These are phyloP conservation scores for Halcyon badia DNA, from an alignment of 2,797 vertebrate genomes.

Conservation along the genomic window DNA sequence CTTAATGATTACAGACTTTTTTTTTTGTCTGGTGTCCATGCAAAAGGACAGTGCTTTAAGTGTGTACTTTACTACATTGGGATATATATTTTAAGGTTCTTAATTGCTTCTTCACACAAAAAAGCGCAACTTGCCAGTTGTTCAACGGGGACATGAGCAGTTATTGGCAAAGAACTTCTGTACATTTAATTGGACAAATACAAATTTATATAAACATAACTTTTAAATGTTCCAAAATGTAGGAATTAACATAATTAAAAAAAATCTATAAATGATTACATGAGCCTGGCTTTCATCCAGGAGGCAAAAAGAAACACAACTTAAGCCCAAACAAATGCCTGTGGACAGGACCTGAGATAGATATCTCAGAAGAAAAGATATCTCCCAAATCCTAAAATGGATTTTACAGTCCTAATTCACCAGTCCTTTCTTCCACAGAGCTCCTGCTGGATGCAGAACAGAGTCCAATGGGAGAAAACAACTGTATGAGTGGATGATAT, in stretches of 20 bases:
- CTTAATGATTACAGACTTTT: not conserved
- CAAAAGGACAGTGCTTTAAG: not conserved
- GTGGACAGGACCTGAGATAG: not conserved
- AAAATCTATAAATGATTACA: not conserved
- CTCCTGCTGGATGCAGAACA: not conserved
- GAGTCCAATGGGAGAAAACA: not conserved
- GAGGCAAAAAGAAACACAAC: not conserved
- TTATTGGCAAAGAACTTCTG: not conserved
- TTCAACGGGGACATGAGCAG: not conserved
- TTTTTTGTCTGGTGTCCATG: not conserved
- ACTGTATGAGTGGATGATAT: not conserved
- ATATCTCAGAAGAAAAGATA: not conserved
- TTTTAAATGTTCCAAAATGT: not conserved
- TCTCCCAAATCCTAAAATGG: not conserved
- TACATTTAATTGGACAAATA: not conserved
- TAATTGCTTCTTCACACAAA: not conserved
- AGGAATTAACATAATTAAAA: not conserved
- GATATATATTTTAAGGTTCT: not conserved
- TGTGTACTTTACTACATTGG: not conserved
- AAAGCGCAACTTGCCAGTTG: not conserved
- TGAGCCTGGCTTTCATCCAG: not conserved
- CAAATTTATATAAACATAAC: not conserved
- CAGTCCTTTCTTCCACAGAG: not conserved
- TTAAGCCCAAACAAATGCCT: not conserved
- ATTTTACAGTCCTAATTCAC: not conserved